A percentile compares a stretch with the other conserved stretches of the same genome.
phyloP scores from a whole-genome alignment of 2,888 invertebrate species.

The Myopa tessellatipennis region DNA sequence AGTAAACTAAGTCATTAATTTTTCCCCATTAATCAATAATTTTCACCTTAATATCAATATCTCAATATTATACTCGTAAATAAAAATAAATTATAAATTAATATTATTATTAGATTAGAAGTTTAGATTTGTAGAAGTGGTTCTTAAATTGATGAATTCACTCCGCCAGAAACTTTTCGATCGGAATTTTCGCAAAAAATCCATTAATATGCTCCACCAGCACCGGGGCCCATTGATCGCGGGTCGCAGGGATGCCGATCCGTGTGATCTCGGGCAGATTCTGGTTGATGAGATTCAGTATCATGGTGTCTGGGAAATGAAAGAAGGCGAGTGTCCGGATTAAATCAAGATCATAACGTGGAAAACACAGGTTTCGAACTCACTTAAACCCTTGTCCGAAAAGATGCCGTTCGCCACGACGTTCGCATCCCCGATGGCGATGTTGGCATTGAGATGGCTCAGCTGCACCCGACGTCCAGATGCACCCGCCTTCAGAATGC shows the following conservation, averaged over 20 bases:
- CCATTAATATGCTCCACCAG: conserved; percentile 62
- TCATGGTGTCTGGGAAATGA: conserved; percentile 59
- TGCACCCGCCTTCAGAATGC: conserved; percentile 54
- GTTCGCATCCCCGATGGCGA: conserved; percentile 58
- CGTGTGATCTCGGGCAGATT: conserved; percentile 71
- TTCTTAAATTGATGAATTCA: conserved; percentile 40
- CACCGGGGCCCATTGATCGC: conserved; percentile 66
- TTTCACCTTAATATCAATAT: too few relatives aligned
- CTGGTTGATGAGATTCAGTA: conserved; percentile 70
- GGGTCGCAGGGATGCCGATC: conserved; percentile 69
- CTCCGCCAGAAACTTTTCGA: conserved; percentile 61
- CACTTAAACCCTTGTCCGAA: conserved; percentile 63
- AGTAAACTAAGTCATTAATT: too few relatives aligned
- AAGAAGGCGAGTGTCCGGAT: not conserved
- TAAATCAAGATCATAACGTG: not conserved
- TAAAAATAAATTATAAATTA: not conserved
- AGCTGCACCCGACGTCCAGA: conserved; percentile 56
- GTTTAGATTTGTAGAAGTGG: not conserved
- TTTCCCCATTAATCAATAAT: too few relatives aligned
- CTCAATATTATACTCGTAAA: too few relatives aligned
- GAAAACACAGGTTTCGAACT: conserved; percentile 42
- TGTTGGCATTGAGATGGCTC: conserved; percentile 61
- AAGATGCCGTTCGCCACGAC: conserved; percentile 64
- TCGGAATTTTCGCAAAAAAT: conserved; percentile 65
- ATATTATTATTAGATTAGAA: not conserved